A percentile compares a stretch with the other conserved stretches of the same genome.
phyloP scores from a whole-genome alignment of 2,113 vertebrate genomes.

The Chionis minor region DNA sequence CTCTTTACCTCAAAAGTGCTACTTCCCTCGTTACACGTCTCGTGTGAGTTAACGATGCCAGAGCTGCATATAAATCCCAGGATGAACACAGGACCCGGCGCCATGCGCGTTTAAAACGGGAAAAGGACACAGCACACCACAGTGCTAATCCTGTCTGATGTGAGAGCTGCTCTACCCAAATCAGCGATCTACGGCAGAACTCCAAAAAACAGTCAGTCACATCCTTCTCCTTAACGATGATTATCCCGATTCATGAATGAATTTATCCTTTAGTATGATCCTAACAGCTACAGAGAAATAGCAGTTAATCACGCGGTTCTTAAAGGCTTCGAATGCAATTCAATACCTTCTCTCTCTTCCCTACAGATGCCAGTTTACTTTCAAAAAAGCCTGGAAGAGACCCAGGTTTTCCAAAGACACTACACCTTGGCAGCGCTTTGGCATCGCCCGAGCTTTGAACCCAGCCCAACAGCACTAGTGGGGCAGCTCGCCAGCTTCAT shows the following conservation, averaged over 20 bases:
- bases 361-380: background rate
- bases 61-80: accelerated
- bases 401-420: background rate
- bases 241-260: background rate
- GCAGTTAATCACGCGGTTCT: background rate
- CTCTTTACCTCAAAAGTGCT: background rate
- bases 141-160: background rate
- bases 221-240: background rate
- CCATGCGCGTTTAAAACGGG: background rate
- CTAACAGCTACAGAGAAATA: background rate
- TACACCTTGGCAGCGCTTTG: background rate
- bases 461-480: background rate
- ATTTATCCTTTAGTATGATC: background rate
- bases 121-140: background rate
- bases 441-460: background rate
- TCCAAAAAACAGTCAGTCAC: background rate
- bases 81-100: background rate
- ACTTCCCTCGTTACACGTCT: background rate
- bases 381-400: background rate
- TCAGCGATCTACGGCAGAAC: background rate
- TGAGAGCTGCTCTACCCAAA: background rate
- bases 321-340: background rate
- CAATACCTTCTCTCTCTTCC: background rate
- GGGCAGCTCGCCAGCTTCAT: background rate
- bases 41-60: accelerated